Evolutionary conservation across 2,797 vertebrate species (phyloP).

Genomic region (Falco rusticolus): DNA sequence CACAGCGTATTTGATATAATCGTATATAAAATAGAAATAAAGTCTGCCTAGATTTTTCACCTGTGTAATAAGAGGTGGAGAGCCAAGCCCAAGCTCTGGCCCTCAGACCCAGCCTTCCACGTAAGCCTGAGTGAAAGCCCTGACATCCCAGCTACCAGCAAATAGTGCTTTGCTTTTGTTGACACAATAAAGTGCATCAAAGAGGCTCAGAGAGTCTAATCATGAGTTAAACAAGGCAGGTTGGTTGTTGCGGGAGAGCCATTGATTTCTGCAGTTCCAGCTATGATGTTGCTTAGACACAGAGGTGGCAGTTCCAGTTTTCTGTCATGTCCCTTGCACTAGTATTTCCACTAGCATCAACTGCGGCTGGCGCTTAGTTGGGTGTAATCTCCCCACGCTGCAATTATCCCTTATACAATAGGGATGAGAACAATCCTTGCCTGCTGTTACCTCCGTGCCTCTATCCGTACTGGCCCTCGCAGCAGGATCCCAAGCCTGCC

Average conservation of each 20-base stretch:
- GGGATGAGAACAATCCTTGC: constrained; percentile 12
- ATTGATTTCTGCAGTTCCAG: background rate
- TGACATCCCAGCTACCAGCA: no score
- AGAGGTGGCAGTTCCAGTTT: background rate
- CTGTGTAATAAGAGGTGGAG: background rate
- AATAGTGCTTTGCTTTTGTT: background rate
- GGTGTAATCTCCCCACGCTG: background rate
- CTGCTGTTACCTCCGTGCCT: background rate
- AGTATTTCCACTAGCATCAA: background rate
- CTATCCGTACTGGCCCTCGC: background rate
- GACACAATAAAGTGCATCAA: background rate
- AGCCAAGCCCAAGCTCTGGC: background rate
- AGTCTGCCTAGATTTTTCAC: background rate
- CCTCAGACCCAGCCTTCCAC: background rate
- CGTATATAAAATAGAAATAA: background rate
- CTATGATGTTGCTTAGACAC: background rate
- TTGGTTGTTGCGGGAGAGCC: background rate
- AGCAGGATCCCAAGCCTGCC: background rate
- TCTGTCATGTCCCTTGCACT: background rate
- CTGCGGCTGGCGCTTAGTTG: background rate
- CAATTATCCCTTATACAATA: background rate
- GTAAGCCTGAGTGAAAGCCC: background rate
- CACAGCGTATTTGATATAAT: background rate
- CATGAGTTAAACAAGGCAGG: background rate
- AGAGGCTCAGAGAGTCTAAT: background rate